Evolutionary conservation across 2,888 invertebrate genomes (phyloP).

Genomic region (Flabesymbios commensalis): DNA sequence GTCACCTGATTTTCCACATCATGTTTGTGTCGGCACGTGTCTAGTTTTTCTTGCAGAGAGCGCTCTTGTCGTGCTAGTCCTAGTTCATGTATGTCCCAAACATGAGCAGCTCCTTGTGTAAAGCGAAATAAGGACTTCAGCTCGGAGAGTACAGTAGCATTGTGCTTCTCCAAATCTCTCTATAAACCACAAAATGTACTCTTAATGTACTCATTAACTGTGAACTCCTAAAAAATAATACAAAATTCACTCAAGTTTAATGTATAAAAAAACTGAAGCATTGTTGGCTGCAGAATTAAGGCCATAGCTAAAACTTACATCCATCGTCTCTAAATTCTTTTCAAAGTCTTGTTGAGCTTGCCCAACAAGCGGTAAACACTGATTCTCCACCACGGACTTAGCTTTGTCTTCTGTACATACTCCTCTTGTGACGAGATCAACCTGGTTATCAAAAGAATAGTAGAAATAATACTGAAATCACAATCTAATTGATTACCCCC

Average conservation of each 20-base stretch:
- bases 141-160: conserved; percentile 40
- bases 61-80: conserved; percentile 57
- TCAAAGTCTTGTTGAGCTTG: conserved; percentile 55
- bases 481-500: background rate
- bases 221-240: too few species aligned
- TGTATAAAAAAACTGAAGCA: too few species aligned
- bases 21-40: conserved; percentile 52
- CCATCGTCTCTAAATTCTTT: conserved; percentile 53
- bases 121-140: conserved; percentile 56
- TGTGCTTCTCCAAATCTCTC: conserved; percentile 53
- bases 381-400: conserved; percentile 45
- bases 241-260: too few species aligned
- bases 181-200: conserved; percentile 23
- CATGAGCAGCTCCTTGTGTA: conserved; percentile 56
- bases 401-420: conserved; percentile 45
- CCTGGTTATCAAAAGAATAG: conserved; percentile 33
- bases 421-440: conserved; percentile 35
- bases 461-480: too few species aligned
- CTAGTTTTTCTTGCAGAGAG: conserved; percentile 56
- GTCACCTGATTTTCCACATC: conserved; percentile 57
- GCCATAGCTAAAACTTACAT: conserved; percentile 42
- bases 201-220: too few species aligned
- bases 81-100: conserved; percentile 61
- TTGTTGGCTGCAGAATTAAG: background rate
- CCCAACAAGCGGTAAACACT: conserved; percentile 56